Evolutionary conservation across 30 jellyfish, hydroid and myxozoan genomes (phyloP), one percentile per base, ranked within the genome.

Genomic region (Turritopsis rubra): DNA sequence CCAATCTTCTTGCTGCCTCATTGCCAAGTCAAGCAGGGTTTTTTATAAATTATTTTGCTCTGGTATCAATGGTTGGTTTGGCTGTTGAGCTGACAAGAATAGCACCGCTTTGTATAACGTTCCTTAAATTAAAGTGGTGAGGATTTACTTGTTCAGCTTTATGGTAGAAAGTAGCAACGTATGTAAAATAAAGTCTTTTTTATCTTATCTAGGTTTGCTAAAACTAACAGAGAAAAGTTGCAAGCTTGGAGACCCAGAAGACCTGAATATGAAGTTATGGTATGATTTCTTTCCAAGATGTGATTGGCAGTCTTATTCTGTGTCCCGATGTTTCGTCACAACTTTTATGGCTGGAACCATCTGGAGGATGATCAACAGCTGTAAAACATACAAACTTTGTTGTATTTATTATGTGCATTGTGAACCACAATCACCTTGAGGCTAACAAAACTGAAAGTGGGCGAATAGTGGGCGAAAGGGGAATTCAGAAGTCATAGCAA

Each of bases 21-120:
- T 73, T 93, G 26, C 98, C 98, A 53, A 77, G 91, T 52, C 98
- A 93, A 74, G 95, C 98, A 21, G 94, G 94, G 29, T 93, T 87
- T 75, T 93, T 83, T 72, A 28, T 93, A 74, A 87, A 89, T 75
- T 88, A 86, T 68, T 84, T 93, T 7, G 52, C 96, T 21, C 87
- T 93, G 70, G 30, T 81, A 80, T 89, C 96, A 16, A 88, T 93
- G 73, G 91, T 82, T 82, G 96, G 96, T 21, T 80, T 70, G 83
- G 96, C 96, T 18, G 30, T 87, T 28, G 96, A 93, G 72, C 68
- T 93, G 75, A 85, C 96, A 18, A 77, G 96, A 53, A 52, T 88
- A 17, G 54, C 65, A 4, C 89, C 87, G 19, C 85, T 93, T 21
- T 75, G 79, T 85, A 25, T 52, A 1, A 21, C 53, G 21, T 21